Percentiles rank a stretch among this genome's conserved stretches.
phyloP scores from a whole-genome alignment of 2,888 invertebrate genomes.

The Aplocera efformata region DNA sequence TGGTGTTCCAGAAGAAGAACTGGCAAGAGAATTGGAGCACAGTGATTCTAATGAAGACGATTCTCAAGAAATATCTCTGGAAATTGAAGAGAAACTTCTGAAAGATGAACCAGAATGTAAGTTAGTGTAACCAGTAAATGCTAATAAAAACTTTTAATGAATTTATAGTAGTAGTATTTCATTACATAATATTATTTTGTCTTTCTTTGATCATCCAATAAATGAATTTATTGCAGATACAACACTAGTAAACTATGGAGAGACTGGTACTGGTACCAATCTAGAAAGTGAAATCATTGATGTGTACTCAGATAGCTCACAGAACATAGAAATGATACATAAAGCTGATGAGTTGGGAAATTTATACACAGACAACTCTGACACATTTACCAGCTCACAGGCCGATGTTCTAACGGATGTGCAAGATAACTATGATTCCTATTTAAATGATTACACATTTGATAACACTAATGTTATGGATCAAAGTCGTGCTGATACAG shows the following conservation, averaged over 20 bases:
- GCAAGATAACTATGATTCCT: slow-evolving; percentile 62
- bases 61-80: slow-evolving; percentile 70
- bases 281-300: slow-evolving; percentile 58
- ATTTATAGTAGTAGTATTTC: too few species aligned
- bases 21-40: slow-evolving; percentile 70
- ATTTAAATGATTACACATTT: slow-evolving; percentile 65
- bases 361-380: slow-evolving; percentile 63
- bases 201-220: too few species aligned
- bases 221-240: slow-evolving; percentile 50
- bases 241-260: slow-evolving; percentile 68
- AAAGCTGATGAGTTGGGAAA: slow-evolving; percentile 69
- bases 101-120: slow-evolving; percentile 76
- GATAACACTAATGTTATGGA: slow-evolving; percentile 48
- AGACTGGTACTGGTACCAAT: slow-evolving; percentile 44
- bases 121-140: too few species aligned
- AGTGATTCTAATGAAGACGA: slow-evolving; percentile 76
- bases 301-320: slow-evolving; percentile 58
- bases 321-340: slow-evolving; percentile 59
- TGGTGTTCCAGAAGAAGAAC: slow-evolving; percentile 61
- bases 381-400: slow-evolving; percentile 53
- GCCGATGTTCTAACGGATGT: slow-evolving; percentile 52
- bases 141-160: too few species aligned
- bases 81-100: slow-evolving; percentile 70
- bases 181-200: too few species aligned
- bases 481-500: slow-evolving; percentile 35